Percentiles rank a stretch among this genome's conserved stretches.
These are phyloP conservation scores for Stegana nigrithorax DNA, from an alignment of 2,888 invertebrate species.

Conservation along the genomic window DNA sequence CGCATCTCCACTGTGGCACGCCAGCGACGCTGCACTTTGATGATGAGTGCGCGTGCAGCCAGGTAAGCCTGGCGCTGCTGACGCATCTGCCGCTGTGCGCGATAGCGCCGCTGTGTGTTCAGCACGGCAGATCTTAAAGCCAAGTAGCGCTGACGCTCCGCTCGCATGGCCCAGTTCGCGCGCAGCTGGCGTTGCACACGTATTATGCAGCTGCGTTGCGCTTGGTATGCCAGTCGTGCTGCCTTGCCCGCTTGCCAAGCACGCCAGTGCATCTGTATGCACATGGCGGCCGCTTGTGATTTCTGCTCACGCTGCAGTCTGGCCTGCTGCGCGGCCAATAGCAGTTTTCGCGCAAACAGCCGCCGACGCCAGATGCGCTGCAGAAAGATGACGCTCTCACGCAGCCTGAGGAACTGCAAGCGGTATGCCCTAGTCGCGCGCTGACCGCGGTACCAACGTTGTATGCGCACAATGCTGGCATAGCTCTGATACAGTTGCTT, in stretches of 20 bases:
- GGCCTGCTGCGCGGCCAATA: constrained; percentile 44
- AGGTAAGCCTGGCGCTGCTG: constrained; percentile 36
- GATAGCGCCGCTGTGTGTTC: constrained; percentile 45
- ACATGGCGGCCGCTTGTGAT: constrained; percentile 49
- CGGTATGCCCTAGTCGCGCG: constrained; percentile 66
- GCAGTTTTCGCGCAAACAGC: constrained; percentile 51
- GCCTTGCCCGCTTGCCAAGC: constrained; percentile 37
- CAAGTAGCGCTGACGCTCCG: constrained; percentile 37
- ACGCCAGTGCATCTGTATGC: constrained; percentile 68
- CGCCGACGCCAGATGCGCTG: constrained; percentile 70
- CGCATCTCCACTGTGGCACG: constrained; percentile 63
- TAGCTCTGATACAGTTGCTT: constrained; percentile 63
- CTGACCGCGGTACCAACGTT: constrained; percentile 70
- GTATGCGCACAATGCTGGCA: constrained; percentile 68
- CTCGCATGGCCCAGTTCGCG: constrained; percentile 46
- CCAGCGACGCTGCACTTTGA: constrained; percentile 68
- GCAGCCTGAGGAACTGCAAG: constrained; percentile 65
- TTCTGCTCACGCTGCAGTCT: constrained; percentile 45
- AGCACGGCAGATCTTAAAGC: constrained; percentile 33
- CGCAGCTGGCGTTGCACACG: constrained; percentile 44
- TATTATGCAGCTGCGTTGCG: constrained; percentile 34
- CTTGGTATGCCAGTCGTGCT: constrained; percentile 45
- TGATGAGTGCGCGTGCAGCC: constrained; percentile 48
- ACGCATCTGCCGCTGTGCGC: constrained; percentile 46
- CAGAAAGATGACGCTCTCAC: constrained; percentile 67